Percentiles rank a stretch among this genome's conserved stretches.
These are phyloP conservation scores for Acanthis flammea DNA, from an alignment of 2,797 vertebrate genomes.

Conservation along the genomic window DNA sequence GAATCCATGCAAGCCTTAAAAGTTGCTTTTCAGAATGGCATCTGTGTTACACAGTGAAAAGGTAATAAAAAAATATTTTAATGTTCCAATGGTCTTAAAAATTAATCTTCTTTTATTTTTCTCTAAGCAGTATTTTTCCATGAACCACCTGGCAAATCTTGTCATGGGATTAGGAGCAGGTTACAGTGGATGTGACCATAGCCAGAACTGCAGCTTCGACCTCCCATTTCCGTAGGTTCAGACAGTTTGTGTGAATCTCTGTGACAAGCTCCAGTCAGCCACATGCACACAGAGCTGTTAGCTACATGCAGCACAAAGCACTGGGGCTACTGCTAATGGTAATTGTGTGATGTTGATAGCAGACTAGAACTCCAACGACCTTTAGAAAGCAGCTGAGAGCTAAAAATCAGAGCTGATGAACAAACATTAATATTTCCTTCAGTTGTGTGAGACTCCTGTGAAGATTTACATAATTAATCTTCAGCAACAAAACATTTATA, in stretches of 20 bases:
- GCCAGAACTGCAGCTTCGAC: neutral
- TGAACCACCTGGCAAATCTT: neutral
- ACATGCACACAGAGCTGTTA: neutral
- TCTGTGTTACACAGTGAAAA: neutral
- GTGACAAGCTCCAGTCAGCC: neutral
- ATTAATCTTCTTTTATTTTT: neutral
- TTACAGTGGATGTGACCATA: neutral
- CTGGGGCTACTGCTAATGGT: neutral
- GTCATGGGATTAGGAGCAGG: neutral
- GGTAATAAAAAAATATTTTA: neutral
- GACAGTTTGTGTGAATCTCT: neutral
- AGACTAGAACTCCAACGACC: neutral
- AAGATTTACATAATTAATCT: conserved; percentile 64
- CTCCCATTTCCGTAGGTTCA: neutral
- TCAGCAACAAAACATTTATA: conserved; percentile 40
- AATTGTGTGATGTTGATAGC: neutral
- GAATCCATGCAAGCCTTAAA: neutral
- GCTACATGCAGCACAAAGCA: neutral
- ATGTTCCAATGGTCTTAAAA: neutral
- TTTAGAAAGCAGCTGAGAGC: neutral
- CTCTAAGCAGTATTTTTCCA: neutral
- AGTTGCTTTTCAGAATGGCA: neutral
- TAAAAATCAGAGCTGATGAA: conserved; percentile 7
- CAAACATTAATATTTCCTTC: conserved; percentile 25
- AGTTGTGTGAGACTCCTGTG: neutral